Base-by-base conservation (phyloP, 2,888 invertebrate genomes). In the Autographa gamma region DNA sequence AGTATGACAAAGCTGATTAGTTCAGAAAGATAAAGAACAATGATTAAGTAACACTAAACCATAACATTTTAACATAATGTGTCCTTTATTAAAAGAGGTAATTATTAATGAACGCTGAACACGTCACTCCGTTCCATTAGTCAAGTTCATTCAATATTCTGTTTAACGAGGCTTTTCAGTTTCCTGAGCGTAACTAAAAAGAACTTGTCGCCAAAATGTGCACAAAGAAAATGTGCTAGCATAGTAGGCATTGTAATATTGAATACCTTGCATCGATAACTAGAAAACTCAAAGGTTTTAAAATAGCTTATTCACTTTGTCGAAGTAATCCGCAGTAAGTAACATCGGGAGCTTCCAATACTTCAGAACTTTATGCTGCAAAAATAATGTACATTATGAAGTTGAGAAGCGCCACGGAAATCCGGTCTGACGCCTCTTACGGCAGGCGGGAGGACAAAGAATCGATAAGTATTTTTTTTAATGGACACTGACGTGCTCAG, bases 391-490 rank as follows among this genome's bases (percentile, higher is more conserved):
- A 65, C 52, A 52, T 52, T 52, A n/a, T 52, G 62, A 60, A 77
- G 66, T 77, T 59, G 60, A 65, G 69, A 69, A 65, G 64, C 38
- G 48, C 62, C 38, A 13, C 52, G 38, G 61, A 54, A 54, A 58
- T 61, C 58, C 62, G 48, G 38, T 32, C 25, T 52, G 48, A 48
- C 31, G 58, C 52, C 58, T 73, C 59, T 48, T 31, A 62, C 48
- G 62, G 48, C 9, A 62, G 48, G 16, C 62, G 48, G 31, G 16
- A 61, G 31, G n/a, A 52, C 62, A 60, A 62, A 52, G 48, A 48
- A 71, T 72, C 63, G 48, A 73, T 48, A 38, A 16, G 41, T 68
- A 68, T 68, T 62, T 73, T 69, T 63, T 77, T 69, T 61, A 73
- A 73, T 59, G 52, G 18, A 43, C 41, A 69, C 38, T 19, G 25